Evolutionary conservation across 1,140 invertebrate species (phyloP).

Genomic region (Habropoda laboriosa): DNA sequence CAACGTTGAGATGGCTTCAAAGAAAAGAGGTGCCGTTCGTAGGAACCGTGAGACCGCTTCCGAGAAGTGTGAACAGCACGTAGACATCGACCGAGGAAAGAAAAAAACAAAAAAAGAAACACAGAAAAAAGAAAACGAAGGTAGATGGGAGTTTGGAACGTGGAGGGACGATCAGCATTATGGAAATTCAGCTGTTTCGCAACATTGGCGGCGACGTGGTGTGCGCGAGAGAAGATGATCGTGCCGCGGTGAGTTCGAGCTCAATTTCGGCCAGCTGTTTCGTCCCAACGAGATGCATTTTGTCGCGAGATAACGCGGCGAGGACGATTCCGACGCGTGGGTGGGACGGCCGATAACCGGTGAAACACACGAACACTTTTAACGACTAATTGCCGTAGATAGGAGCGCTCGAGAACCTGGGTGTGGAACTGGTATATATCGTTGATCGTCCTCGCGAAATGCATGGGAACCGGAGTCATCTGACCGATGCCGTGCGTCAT

Average conservation of each 20-base stretch:
- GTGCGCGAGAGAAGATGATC: constrained; percentile 24
- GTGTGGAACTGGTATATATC: constrained; percentile 58
- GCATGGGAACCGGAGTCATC: constrained; percentile 73
- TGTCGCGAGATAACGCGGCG: constrained; percentile 71
- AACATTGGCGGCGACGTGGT: constrained; percentile 49
- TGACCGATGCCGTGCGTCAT: constrained; percentile 57
- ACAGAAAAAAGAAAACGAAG: no score
- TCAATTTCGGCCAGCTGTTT: constrained; percentile 67
- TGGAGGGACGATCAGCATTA: constrained; percentile 56
- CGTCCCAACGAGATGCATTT: constrained; percentile 74
- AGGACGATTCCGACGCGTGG: constrained; percentile 60
- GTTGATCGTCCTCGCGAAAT: constrained; percentile 67
- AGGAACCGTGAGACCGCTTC: constrained; percentile 74
- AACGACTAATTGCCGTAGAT: constrained; percentile 78
- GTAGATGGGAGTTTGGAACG: constrained; percentile 19
- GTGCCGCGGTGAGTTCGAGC: constrained; percentile 45
- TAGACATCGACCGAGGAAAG: constrained; percentile 48
- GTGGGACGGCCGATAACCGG: constrained; percentile 70
- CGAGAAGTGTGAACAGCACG: constrained; percentile 65
- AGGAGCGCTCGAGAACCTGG: constrained; percentile 58
- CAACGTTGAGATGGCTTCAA: constrained; percentile 65
- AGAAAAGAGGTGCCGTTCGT: constrained; percentile 75
- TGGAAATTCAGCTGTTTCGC: constrained; percentile 68
- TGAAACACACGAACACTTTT: constrained; percentile 77
- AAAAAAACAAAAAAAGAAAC: no score